Percentiles rank a stretch among this genome's conserved stretches.
phyloP scores from a whole-genome alignment of 1,140 invertebrate species.

The Hermatobates lingyangjiaoensis region DNA sequence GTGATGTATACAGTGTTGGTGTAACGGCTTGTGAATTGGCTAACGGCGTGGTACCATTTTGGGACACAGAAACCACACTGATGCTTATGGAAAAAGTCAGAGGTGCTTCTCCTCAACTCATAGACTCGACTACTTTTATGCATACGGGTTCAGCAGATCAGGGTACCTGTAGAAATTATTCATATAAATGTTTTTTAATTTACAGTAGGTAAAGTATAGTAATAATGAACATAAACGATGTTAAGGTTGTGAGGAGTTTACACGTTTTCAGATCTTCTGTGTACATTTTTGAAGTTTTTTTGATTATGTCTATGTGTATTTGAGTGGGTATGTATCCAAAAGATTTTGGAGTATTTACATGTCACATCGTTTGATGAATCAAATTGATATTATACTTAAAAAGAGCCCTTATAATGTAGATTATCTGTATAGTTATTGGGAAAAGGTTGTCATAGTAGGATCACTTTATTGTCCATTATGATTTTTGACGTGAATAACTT shows the following conservation, averaged over 20 bases:
- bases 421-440: no score
- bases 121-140: constrained; percentile 48
- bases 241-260: no score
- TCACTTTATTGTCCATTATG: no score
- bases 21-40: constrained; percentile 74
- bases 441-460: no score
- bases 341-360: no score
- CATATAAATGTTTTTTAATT: constrained; percentile 21
- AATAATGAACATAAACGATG: neutral
- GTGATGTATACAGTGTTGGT: constrained; percentile 79
- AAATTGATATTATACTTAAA: no score
- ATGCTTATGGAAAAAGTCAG: constrained; percentile 79
- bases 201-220: constrained; percentile 17
- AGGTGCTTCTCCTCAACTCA: constrained; percentile 51
- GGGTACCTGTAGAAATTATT: constrained; percentile 24
- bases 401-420: no score
- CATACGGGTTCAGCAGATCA: constrained; percentile 27
- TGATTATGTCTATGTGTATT: constrained; percentile 21
- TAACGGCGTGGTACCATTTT: constrained; percentile 73
- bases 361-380: no score
- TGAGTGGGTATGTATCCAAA: no score
- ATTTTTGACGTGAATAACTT: no score
- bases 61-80: constrained; percentile 57
- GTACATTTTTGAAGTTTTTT: neutral
- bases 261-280: no score